A percentile compares a stretch with the other conserved stretches of the same genome.
Evolutionary conservation across 2,888 invertebrate genomes (phyloP).

Genomic region (Aleiodes alternator): DNA sequence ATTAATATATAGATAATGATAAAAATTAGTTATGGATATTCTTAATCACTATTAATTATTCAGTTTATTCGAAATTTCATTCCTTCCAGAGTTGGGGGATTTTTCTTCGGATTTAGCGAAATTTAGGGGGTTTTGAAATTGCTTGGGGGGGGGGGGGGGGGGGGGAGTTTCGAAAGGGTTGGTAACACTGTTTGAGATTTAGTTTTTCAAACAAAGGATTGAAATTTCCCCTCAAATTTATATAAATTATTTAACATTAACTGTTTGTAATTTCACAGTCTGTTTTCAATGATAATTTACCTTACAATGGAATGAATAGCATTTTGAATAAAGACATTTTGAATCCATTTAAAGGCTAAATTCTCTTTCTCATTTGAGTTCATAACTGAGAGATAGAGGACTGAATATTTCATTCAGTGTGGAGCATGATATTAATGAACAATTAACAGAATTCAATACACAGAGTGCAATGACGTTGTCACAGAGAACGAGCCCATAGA

Average conservation of each 20-base stretch:
- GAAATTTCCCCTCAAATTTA: neutral
- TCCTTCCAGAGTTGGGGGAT: no score
- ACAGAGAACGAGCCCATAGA: conserved; percentile 10
- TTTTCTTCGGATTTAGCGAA: no score
- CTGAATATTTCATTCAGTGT: conserved; percentile 22
- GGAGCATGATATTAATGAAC: conserved; percentile 54
- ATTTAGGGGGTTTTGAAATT: no score
- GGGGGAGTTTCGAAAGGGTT: no score
- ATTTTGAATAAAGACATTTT: conserved; percentile 12
- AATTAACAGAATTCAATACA: conserved; percentile 55
- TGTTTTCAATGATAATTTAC: neutral
- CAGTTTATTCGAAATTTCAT: no score
- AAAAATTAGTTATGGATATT: no score
- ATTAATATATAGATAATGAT: no score
- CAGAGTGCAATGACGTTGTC: conserved; percentile 15
- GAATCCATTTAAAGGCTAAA: conserved; percentile 9
- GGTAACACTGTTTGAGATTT: no score
- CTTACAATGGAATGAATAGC: neutral
- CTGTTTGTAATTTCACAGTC: conserved; percentile 4
- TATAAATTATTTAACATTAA: neutral
- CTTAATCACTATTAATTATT: no score
- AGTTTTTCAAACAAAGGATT: no score
- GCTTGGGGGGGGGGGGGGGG: no score
- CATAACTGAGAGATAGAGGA: neutral
- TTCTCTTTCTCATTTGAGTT: neutral